Base-by-base conservation (phyloP, 1,140 invertebrate species). In the Drosophila kanapiae region DNA sequence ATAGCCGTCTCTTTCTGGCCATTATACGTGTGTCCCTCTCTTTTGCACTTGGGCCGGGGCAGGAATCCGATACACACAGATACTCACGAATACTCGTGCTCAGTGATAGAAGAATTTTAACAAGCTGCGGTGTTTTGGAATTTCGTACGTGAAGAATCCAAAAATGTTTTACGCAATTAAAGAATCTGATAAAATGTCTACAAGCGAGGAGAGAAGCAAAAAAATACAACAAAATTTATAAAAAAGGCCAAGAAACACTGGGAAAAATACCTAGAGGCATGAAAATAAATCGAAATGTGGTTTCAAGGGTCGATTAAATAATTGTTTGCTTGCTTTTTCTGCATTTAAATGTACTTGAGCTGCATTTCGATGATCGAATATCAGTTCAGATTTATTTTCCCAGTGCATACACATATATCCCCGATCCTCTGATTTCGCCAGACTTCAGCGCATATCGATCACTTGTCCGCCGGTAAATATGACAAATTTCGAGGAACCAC, bases 151-250 rank as follows among this genome's bases (percentile, higher is more conserved):
- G 85, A 90, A 90, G 85, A 90, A 90, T 90, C 86, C 85, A 90
- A 90, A 90, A 90, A 90, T 90, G 85, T 90, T 90, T 90, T 90
- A 90, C 85, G 85, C 85, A 90, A 90, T 90, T 90, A 90, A 90
- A 85, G 85, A 90, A 90, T 90, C 85, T 90, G 85, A 90, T 90
- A 90, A 90, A 90, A 90, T 90, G 84, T 90, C 81, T 75, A 90
- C 78, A 85, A 85, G 85, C 81, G 75, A 56, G 68, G 51, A 69
- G 65, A 38, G 43, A 38, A 63, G 16, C 27, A 48, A 70, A 83
- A 78, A 64, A 54, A 29, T 51, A 23, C 8, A 9, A 31, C 5
- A 14, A 42, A 38, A 23, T 38, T 10, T 10, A 38, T 51, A 38
- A 79, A 77, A 14, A 45, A 61, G 58, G n/a, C 38, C 14, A 33